Conservation (phyloP, 1,140 invertebrate genomes). For the Notospermus geniculatus region DNA sequence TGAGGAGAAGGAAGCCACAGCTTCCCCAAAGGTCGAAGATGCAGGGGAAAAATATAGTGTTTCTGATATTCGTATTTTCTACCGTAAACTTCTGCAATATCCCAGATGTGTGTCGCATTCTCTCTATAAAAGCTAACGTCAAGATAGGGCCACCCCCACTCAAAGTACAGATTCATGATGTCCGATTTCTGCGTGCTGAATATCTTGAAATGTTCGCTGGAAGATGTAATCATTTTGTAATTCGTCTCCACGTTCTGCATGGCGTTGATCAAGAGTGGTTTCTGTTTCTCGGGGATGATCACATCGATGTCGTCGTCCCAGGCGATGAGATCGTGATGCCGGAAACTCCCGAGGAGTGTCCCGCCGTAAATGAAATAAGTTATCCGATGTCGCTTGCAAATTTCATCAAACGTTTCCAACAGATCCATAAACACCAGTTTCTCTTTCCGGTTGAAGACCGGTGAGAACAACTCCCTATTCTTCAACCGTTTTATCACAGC, state of each 20-base stretch:
- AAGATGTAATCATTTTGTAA: background rate
- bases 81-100: background rate
- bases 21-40: slow-evolving; percentile 9
- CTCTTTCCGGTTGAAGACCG: no score
- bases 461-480: no score
- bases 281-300: slow-evolving; percentile 7
- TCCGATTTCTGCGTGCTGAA: slow-evolving; percentile 3
- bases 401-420: slow-evolving; percentile 9
- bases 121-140: slow-evolving; percentile 12
- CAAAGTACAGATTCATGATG: background rate
- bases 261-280: background rate
- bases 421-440: background rate
- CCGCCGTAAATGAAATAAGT: slow-evolving; percentile 19
- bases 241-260: background rate
- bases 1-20: slow-evolving; percentile 11
- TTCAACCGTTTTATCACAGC: no score
- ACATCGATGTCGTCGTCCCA: slow-evolving; percentile 25
- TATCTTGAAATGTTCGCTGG: background rate
- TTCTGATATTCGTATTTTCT: slow-evolving; percentile 4
- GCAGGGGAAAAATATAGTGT: slow-evolving; percentile 4
- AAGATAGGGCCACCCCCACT: slow-evolving; percentile 15
- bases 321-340: slow-evolving; percentile 21
- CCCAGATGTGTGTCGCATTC: slow-evolving; percentile 11
- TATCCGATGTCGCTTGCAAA: slow-evolving; percentile 12
- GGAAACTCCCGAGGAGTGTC: slow-evolving; percentile 16